A percentile compares a stretch with the other conserved stretches of the same genome.
phyloP scores from a whole-genome alignment of 2,888 invertebrate species.

The Zootermopsis nevadensis region DNA sequence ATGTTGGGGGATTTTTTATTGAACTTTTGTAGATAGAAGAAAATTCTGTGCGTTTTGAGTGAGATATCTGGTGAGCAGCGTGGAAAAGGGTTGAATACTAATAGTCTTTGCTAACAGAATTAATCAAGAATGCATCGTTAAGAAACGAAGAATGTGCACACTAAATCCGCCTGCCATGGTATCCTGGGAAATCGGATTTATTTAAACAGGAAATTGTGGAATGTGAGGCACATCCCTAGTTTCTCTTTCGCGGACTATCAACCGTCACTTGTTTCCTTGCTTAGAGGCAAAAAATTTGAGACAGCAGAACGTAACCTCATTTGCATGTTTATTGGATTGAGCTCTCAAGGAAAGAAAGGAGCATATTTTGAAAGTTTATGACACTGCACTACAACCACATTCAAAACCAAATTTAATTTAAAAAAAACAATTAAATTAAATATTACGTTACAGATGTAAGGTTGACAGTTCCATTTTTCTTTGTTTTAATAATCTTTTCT shows the following conservation, averaged over 20 bases:
- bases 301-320: background rate
- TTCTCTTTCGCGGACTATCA: background rate
- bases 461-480: background rate
- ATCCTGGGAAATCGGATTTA: background rate
- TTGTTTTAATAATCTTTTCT: background rate
- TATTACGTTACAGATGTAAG: background rate
- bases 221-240: slow-evolving; percentile 9
- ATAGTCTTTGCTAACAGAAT: too few relatives aligned
- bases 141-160: too few relatives aligned
- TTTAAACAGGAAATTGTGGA: slow-evolving; percentile 6
- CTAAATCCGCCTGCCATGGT: too few relatives aligned
- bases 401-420: background rate
- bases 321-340: background rate
- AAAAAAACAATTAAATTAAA: background rate
- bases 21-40: too few relatives aligned
- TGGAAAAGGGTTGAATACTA: too few relatives aligned
- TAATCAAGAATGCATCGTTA: too few relatives aligned
- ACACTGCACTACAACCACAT: background rate
- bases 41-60: too few relatives aligned
- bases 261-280: background rate
- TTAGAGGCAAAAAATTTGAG: background rate
- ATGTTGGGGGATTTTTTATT: too few relatives aligned
- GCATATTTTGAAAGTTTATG: too few relatives aligned
- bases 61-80: too few relatives aligned
- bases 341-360: too few relatives aligned